Percentiles rank a stretch among this genome's conserved stretches.
Evolutionary conservation across 2,888 invertebrate genomes (phyloP).

Genomic region (Patella caerulea): DNA sequence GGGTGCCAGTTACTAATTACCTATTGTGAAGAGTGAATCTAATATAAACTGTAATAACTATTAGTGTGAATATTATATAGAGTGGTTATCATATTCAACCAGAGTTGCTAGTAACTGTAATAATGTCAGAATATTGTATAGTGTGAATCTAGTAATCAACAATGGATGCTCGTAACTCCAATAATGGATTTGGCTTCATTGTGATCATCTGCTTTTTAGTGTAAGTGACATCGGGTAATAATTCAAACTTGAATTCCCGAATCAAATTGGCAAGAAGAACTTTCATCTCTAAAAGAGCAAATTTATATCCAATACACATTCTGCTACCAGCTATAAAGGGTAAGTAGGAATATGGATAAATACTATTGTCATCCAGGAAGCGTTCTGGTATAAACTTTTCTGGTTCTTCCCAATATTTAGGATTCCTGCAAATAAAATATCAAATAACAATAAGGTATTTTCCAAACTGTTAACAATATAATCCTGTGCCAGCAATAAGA

Average conservation of each 20-base stretch:
- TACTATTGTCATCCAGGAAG: slow-evolving; percentile 38
- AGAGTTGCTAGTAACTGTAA: no score
- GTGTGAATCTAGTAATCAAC: not conserved
- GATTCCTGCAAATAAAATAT: slow-evolving; percentile 34
- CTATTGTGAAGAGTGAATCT: no score
- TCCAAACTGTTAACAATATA: no score
- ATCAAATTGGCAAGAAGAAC: slow-evolving; percentile 37
- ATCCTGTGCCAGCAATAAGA: no score
- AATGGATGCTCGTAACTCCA: slow-evolving; percentile 26
- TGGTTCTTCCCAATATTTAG: slow-evolving; percentile 50
- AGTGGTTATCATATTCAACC: no score
- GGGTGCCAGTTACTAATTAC: no score
- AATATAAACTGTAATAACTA: no score
- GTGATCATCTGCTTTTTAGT: slow-evolving; percentile 35
- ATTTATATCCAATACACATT: slow-evolving; percentile 56
- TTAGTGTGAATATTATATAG: no score
- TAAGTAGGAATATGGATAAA: slow-evolving; percentile 35
- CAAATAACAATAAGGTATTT: not conserved
- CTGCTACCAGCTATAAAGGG: slow-evolving; percentile 48
- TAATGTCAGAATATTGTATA: no score
- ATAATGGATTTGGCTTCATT: slow-evolving; percentile 43
- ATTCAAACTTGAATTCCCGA: slow-evolving; percentile 36
- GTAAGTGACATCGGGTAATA: slow-evolving; percentile 39
- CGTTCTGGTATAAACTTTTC: slow-evolving; percentile 53
- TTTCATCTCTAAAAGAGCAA: slow-evolving; percentile 50